Evolutionary conservation across 1,140 invertebrate genomes (phyloP).

Genomic region (Drosophila murphyi): DNA sequence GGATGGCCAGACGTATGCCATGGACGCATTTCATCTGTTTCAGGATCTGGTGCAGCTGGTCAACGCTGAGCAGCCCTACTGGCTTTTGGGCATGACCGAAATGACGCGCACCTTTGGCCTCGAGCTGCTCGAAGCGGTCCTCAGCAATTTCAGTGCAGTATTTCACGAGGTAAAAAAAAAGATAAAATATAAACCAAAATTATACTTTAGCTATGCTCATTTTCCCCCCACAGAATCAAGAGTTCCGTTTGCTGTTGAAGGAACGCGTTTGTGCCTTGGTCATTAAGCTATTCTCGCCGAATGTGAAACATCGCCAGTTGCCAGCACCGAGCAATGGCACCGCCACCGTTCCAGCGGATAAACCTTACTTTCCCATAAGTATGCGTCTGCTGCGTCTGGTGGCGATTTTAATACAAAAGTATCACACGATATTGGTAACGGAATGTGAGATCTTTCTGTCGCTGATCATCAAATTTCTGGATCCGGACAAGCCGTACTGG

Average conservation of each 20-base stretch:
- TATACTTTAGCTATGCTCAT: neutral
- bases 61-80: slow-evolving; percentile 97
- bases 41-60: slow-evolving; percentile 98
- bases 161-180: slow-evolving; percentile 92
- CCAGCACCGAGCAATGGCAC: slow-evolving; percentile 80
- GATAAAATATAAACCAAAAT: neutral
- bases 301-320: slow-evolving; percentile 93
- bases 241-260: slow-evolving; percentile 97
- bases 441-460: slow-evolving; percentile 99
- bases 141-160: slow-evolving; percentile 95
- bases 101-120: slow-evolving; percentile 98
- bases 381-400: slow-evolving; percentile 97
- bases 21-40: slow-evolving; percentile 97
- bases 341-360: slow-evolving; percentile 89
- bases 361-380: slow-evolving; percentile 98
- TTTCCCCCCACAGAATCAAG: slow-evolving; percentile 90
- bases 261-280: slow-evolving; percentile 98
- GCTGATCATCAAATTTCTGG: slow-evolving; percentile 97
- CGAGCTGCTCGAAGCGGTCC: slow-evolving; percentile 96
- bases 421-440: slow-evolving; percentile 96
- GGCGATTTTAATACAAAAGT: slow-evolving; percentile 96
- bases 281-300: slow-evolving; percentile 98
- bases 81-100: slow-evolving; percentile 97
- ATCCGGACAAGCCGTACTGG: slow-evolving; percentile 98
- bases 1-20: slow-evolving; percentile 94